Base-by-base conservation (phyloP, 37 sponge, comb jelly and placozoan species). In the Agelas oroides region DNA sequence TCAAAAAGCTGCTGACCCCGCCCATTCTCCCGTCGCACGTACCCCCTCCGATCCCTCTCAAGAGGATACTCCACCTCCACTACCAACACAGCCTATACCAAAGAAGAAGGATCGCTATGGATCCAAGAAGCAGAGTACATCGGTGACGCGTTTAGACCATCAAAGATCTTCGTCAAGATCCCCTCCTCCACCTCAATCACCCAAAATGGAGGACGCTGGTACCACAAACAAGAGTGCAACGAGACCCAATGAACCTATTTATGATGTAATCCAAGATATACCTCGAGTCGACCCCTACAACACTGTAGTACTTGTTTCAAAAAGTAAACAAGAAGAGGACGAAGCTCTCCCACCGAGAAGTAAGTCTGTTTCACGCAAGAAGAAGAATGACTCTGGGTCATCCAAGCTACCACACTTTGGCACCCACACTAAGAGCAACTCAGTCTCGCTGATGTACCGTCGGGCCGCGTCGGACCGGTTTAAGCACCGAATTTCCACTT, bases 31-130 rank as follows among this genome's bases (percentile, higher is more conserved):
- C 23, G 41, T 71, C 23, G 3, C n/a, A 46, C n/a, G n/a, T n/a
- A 35, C 17, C n/a, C 28, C 73, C 21, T 15, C 24, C 27, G 1
- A 34, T 74, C 75, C 75, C 23, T 57, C 56, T 0, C 16, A 3
- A 21, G 65, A 52, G 15, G 75, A 39, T 36, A 31, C 31, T 40
- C 73, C 84, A 24, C 84, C 84, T 25, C 73, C 75, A 62, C 77
- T 76, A 30, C 85, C 77, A 21, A 35, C 76, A 27, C 85, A 76
- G 40, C 76, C 77, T 0, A 56, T 66, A 12, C 77, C 85, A 0
- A 75, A 67, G 58, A 63, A 34, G 34, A 84, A 84, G 39, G 35
- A n/a, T 14, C 79, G 38, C 1, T 39, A 12, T 8, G 46, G 46
- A 12, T 46, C 46, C 46, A 8, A 12, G 3, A 46, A 46, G 46